Base-by-base conservation (phyloP, 2,888 invertebrate genomes). In the Acholoe squamosa region DNA sequence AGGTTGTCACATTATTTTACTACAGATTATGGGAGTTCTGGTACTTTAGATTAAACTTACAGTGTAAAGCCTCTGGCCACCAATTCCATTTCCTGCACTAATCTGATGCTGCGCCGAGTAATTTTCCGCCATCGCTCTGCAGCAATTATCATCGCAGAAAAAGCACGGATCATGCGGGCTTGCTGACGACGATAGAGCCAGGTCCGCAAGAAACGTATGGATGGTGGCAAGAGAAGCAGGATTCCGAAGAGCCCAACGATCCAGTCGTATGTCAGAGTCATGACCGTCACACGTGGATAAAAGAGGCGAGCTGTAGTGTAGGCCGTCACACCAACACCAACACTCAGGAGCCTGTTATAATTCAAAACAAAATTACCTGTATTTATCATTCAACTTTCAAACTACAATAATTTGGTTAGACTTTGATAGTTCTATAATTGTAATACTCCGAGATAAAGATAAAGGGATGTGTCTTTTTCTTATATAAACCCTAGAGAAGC, bases 51-150 rank as follows among this genome's bases (percentile, higher is more conserved):
- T 28, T 31, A 16, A 76, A 76, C 94, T 94, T 92, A 94, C 94
- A 95, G 88, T 0, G 94, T 95, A 89, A 94, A 95, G 22, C 95
- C 95, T 90, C 94, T 91, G 0, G 93, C 92, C 33, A 95, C 93
- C n/a, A 95, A 93, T 89, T 95, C 95, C 3, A 93, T 92, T 91
- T 95, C 95, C 89, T 94, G 94, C 34, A 95, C 93, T 34, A 94
- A 91, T n/a, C 94, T 92, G 25, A 94, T 89, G 34, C 93, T 34
- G 76, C 54, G 89, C 1, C 54, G n/a, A 0, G 77, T 52, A 43
- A 77, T 34, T 25, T 89, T 89, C 10, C 71, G 77, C 89, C 89
- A 89, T 54, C 31, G 51, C 31, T 52, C 86, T 16, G 86, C 86
- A 16, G 54, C 31, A n/a, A 25, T 28, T 10, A 86, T 22, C 7